These are phyloP conservation scores for Bucorvus abyssinicus DNA, from an alignment of 2,797 vertebrate genomes.

Conservation along the genomic window DNA sequence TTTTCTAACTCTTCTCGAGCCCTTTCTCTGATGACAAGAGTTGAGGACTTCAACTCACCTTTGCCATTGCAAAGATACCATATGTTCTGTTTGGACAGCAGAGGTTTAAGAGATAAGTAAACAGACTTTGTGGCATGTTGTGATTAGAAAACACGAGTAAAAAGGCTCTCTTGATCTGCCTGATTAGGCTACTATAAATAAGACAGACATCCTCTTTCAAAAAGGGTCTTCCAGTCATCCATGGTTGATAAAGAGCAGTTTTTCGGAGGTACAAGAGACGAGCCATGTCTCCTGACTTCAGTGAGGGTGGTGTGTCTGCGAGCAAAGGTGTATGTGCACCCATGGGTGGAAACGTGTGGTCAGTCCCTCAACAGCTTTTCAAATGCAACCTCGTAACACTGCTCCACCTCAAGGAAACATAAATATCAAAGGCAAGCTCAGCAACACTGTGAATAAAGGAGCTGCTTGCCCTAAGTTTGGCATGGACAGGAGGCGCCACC, in stretches of 20 bases:
- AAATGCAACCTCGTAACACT: neutral
- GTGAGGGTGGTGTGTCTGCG: neutral
- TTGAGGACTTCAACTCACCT: slow-evolving; percentile 12
- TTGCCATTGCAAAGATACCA: slow-evolving; percentile 5
- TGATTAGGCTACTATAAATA: slow-evolving; percentile 20
- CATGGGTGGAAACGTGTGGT: fast-evolving
- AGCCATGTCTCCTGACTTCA: neutral
- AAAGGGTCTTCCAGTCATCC: neutral
- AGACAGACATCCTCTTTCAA: neutral
- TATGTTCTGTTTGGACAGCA: slow-evolving; percentile 39
- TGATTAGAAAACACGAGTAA: slow-evolving; percentile 59
- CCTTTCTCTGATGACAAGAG: neutral
- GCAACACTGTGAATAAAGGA: neutral
- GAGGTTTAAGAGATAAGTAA: slow-evolving; percentile 56
- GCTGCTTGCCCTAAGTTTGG: neutral
- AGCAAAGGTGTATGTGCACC: neutral
- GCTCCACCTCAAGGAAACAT: slow-evolving; percentile 8
- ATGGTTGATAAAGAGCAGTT: neutral
- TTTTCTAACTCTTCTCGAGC: neutral
- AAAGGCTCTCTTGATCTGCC: slow-evolving; percentile 45
- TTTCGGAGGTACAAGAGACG: neutral
- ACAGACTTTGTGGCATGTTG: slow-evolving; percentile 49
- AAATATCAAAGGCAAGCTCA: slow-evolving; percentile 30
- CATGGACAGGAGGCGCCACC: slow-evolving; percentile 30
- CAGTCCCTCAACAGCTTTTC: neutral